These are phyloP conservation scores for Anthopleura xanthogrammica DNA, from an alignment of 92 coral and sea anemone genomes.

Conservation along the genomic window DNA sequence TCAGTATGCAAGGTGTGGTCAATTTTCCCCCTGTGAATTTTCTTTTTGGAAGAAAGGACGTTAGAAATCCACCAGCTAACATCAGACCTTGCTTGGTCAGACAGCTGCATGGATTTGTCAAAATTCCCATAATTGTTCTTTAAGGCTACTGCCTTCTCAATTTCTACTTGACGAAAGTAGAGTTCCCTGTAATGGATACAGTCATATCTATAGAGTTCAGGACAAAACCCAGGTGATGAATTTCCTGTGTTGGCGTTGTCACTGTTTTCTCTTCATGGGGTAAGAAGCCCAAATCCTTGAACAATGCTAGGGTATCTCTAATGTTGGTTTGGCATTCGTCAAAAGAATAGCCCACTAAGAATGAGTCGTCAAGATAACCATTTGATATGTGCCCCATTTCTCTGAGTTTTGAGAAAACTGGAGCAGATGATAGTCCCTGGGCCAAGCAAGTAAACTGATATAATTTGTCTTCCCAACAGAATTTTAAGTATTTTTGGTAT, in stretches of 20 bases:
- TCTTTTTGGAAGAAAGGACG: constrained; percentile 6
- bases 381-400: constrained; percentile 47
- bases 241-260: constrained; percentile 52
- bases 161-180: constrained; percentile 37
- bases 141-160: constrained; percentile 33
- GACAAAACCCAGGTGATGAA: constrained; percentile 50
- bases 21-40: constrained; percentile 28
- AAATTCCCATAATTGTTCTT: constrained; percentile 38
- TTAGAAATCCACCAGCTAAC: not conserved
- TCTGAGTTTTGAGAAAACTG: constrained; percentile 38
- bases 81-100: constrained; percentile 24
- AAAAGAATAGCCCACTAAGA: constrained; percentile 34
- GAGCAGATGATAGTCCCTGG: constrained; percentile 55
- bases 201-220: constrained; percentile 58
- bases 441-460: constrained; percentile 52
- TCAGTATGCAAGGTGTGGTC: constrained; percentile 25
- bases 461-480: constrained; percentile 24
- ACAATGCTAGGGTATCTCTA: constrained; percentile 28
- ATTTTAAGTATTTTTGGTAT: constrained; percentile 45
- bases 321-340: constrained; percentile 49
- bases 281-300: constrained; percentile 43
- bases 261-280: constrained; percentile 52
- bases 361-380: constrained; percentile 55
- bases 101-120: constrained; percentile 28
- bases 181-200: constrained; percentile 35